Evolutionary conservation across 2,888 invertebrate genomes (phyloP).

Genomic region (Eupelmus urozonus): DNA sequence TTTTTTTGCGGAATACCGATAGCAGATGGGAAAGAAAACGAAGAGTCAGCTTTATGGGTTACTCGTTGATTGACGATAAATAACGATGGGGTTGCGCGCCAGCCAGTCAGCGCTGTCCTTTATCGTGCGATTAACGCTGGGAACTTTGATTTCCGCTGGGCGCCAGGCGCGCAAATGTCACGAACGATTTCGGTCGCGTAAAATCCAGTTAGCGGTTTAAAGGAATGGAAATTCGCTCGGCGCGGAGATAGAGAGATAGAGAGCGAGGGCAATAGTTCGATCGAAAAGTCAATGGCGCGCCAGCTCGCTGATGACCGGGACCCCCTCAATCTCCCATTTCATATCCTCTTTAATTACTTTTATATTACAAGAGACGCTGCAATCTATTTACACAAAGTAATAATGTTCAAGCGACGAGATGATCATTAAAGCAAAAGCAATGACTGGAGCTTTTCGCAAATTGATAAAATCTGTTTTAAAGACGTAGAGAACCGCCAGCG

Average conservation of each 20-base stretch:
- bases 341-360: background rate
- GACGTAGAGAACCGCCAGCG: no score
- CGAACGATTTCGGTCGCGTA: slow-evolving; percentile 28
- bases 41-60: background rate
- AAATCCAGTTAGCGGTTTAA: slow-evolving; percentile 55
- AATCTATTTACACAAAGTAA: background rate
- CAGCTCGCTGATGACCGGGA: background rate
- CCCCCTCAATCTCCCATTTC: background rate
- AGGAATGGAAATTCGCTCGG: slow-evolving; percentile 35
- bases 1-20: background rate
- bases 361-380: no score
- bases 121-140: slow-evolving; percentile 39
- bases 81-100: background rate
- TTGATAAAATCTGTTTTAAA: no score
- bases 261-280: background rate
- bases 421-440: background rate
- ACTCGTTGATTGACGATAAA: slow-evolving; percentile 21
- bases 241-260: no score
- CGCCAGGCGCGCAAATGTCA: slow-evolving; percentile 4
- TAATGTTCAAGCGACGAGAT: background rate
- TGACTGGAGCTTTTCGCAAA: no score
- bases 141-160: slow-evolving; percentile 43
- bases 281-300: slow-evolving; percentile 43
- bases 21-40: slow-evolving; percentile 31
- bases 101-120: slow-evolving; percentile 7